Evolutionary conservation across 2,797 vertebrate species (phyloP).

Genomic region (Oreochromis mossambicus): DNA sequence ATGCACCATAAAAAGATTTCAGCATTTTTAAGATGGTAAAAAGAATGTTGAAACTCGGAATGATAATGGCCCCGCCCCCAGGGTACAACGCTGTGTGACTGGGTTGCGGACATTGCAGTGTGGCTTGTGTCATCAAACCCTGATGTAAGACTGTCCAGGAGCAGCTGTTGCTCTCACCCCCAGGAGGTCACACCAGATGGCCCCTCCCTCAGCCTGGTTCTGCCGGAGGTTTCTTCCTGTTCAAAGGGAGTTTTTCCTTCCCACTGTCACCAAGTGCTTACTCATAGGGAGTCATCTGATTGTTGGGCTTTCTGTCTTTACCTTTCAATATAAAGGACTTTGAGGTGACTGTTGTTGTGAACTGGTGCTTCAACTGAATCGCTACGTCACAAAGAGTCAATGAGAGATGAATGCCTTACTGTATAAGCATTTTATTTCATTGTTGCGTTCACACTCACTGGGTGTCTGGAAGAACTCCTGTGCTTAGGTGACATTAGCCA

Average conservation of each 20-base stretch:
- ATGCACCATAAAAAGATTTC: background rate
- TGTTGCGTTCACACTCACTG: background rate
- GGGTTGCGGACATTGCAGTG: background rate
- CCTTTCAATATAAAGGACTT: background rate
- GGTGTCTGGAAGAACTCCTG: background rate
- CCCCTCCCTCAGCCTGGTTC: background rate
- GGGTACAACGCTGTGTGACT: background rate
- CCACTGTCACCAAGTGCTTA: background rate
- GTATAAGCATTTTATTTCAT: background rate
- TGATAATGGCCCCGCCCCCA: rapidly evolving
- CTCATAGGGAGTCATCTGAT: background rate
- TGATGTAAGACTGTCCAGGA: background rate
- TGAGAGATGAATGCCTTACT: background rate
- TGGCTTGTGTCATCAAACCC: background rate
- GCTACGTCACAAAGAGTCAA: background rate
- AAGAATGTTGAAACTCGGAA: background rate
- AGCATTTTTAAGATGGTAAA: background rate
- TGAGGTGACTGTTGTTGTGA: background rate
- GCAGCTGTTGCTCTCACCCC: background rate
- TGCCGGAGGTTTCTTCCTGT: background rate
- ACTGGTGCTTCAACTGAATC: background rate
- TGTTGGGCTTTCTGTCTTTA: background rate
- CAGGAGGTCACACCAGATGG: too few relatives aligned
- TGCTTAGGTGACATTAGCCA: background rate
- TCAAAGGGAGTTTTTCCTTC: background rate